Conservation (phyloP, 2,797 vertebrate genomes). For the Acestrorhynchus altus region DNA sequence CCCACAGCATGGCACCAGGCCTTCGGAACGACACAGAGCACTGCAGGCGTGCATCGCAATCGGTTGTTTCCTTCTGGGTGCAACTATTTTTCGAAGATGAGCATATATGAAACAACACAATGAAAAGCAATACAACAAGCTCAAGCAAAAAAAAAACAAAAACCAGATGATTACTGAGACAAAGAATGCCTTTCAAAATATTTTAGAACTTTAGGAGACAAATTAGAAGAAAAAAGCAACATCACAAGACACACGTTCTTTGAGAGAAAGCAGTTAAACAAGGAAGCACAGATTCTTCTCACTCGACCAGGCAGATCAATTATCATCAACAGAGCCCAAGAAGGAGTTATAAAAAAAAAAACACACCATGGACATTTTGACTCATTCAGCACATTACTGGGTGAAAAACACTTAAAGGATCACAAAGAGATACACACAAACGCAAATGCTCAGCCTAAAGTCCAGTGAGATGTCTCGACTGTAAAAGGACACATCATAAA, state of each 20-base stretch:
- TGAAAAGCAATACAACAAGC: too few species aligned
- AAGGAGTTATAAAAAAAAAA: conserved; percentile 65
- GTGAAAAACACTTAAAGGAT: conserved; percentile 15
- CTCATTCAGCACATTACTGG: conserved; percentile 72
- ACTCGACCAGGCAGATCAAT: conserved; percentile 23
- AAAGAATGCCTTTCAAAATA: neutral
- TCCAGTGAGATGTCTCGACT: neutral
- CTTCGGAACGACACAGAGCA: too few species aligned
- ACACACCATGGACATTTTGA: conserved; percentile 80
- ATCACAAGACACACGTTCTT: neutral
- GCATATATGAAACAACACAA: neutral
- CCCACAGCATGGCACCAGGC: too few species aligned
- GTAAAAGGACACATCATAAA: neutral
- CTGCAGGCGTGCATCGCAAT: too few species aligned
- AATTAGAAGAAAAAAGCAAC: conserved; percentile 2
- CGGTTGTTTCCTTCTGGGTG: too few species aligned
- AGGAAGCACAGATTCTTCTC: neutral
- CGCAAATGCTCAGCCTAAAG: neutral
- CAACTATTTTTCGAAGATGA: too few species aligned
- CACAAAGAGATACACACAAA: neutral
- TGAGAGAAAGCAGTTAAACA: neutral
- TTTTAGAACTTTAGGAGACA: neutral
- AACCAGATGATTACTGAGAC: neutral
- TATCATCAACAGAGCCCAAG: conserved; percentile 24
- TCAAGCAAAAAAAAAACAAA: neutral